Evolutionary conservation across 2,888 invertebrate genomes (phyloP).

Genomic region (Parnassius smintheus): DNA sequence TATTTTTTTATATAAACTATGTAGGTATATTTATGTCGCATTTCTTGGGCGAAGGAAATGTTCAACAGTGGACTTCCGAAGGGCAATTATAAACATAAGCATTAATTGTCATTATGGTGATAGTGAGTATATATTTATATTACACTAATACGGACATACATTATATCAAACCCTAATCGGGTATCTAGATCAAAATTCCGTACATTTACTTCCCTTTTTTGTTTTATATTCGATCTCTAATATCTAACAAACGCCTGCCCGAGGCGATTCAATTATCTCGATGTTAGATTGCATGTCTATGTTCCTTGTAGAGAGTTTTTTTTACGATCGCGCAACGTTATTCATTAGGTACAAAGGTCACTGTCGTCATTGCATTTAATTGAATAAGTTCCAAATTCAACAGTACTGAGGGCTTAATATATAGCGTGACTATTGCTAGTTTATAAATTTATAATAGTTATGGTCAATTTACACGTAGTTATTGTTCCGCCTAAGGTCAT

Average conservation of each 20-base stretch:
- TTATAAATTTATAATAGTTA: constrained; percentile 22
- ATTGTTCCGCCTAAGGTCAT: constrained; percentile 22
- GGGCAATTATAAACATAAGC: too few relatives aligned
- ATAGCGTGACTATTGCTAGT: constrained; percentile 16
- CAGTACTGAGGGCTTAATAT: constrained; percentile 22
- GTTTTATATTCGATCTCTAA: constrained; percentile 31
- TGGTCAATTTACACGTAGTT: constrained; percentile 20
- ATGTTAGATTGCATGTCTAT: constrained; percentile 50
- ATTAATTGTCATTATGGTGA: too few relatives aligned
- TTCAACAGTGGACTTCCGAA: too few relatives aligned
- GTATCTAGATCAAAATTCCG: too few relatives aligned
- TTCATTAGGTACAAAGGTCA: constrained; percentile 43
- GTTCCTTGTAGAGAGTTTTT: constrained; percentile 39
- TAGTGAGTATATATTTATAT: too few relatives aligned
- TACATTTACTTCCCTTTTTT: constrained; percentile 12
- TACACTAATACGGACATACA: too few relatives aligned
- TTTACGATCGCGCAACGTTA: constrained; percentile 44
- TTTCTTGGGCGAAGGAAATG: too few relatives aligned
- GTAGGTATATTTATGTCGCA: too few relatives aligned
- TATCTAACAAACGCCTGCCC: constrained; percentile 45
- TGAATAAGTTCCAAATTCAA: constrained; percentile 36
- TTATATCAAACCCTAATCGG: too few relatives aligned
- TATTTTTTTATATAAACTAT: too few relatives aligned
- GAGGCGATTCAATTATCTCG: constrained; percentile 58
- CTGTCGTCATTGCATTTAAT: constrained; percentile 45